phyloP scores from a whole-genome alignment of 2,888 invertebrate species.

The Polyommatus iphigenia region DNA sequence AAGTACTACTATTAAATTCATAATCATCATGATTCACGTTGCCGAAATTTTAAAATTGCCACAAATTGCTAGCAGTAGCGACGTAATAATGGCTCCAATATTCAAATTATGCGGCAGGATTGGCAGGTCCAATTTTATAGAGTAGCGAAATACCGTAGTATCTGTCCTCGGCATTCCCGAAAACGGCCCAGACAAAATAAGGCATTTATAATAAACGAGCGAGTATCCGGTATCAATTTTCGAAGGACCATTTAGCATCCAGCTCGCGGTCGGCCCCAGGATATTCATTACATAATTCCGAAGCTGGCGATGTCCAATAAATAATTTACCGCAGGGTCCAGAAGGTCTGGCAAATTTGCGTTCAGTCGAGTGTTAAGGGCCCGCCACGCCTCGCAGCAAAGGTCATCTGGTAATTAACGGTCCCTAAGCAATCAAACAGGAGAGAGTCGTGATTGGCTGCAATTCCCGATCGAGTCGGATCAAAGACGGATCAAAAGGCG shows the following conservation, averaged over 20 bases:
- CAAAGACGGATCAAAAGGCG: conserved; percentile 59
- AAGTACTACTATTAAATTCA: neutral
- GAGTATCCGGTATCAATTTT: conserved; percentile 20
- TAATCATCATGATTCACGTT: conserved; percentile 19
- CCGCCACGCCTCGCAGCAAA: conserved; percentile 58
- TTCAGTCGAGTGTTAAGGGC: conserved; percentile 64
- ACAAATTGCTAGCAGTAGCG: conserved; percentile 21
- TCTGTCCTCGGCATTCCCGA: conserved; percentile 10
- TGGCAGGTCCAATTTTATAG: conserved; percentile 19
- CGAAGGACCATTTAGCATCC: conserved; percentile 21
- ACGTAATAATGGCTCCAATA: conserved; percentile 7
- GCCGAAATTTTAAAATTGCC: conserved; percentile 2
- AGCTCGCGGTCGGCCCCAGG: conserved; percentile 14
- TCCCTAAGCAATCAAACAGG: conserved; percentile 74
- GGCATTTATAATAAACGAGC: conserved; percentile 20
- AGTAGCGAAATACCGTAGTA: conserved; percentile 4
- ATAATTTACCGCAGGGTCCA: conserved; percentile 27
- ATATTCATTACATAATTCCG: conserved; percentile 20
- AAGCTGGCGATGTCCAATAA: conserved; percentile 22
- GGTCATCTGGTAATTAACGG: conserved; percentile 76
- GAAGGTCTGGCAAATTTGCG: conserved; percentile 56
- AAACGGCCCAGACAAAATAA: conserved; percentile 18
- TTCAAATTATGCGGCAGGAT: conserved; percentile 16
- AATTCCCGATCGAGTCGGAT: conserved; percentile 56
- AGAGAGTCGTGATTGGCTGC: conserved; percentile 69